These are phyloP conservation scores for Drosophila fuyamai DNA, from an alignment of 1,140 invertebrate species.

Conservation along the genomic window DNA sequence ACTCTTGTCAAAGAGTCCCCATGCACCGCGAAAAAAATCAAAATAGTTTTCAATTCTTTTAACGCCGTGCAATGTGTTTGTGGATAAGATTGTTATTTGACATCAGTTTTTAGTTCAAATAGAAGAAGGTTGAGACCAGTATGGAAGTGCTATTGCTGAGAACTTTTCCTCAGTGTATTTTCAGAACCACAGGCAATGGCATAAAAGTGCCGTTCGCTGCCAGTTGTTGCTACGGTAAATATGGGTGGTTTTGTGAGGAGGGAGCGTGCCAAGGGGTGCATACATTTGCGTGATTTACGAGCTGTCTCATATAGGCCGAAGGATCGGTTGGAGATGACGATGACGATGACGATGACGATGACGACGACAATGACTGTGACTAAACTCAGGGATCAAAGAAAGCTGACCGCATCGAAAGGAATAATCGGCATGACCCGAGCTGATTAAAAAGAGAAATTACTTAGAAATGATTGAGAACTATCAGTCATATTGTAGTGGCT, in stretches of 20 bases:
- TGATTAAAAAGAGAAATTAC: background rate
- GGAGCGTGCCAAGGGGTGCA: slow-evolving; percentile 65
- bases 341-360: slow-evolving; percentile 14
- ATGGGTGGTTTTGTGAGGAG: slow-evolving; percentile 16
- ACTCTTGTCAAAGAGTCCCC: slow-evolving; percentile 1
- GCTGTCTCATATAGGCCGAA: slow-evolving; percentile 65
- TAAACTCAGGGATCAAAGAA: slow-evolving; percentile 18
- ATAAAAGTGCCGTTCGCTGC: slow-evolving; percentile 37
- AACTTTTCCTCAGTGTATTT: slow-evolving; percentile 7
- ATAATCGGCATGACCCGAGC: slow-evolving; percentile 24
- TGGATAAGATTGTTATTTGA: too few species aligned
- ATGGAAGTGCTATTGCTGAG: too few species aligned
- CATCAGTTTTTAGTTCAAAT: too few species aligned
- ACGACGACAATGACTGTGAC: slow-evolving; percentile 24
- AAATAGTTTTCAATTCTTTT: too few species aligned
- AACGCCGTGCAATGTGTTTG: too few species aligned
- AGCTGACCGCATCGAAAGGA: slow-evolving; percentile 10
- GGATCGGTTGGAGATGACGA: slow-evolving; percentile 20
- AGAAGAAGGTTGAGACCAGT: too few species aligned
- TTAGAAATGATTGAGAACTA: background rate
- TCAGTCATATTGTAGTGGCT: background rate
- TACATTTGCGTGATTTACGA: slow-evolving; percentile 81
- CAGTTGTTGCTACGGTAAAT: slow-evolving; percentile 54
- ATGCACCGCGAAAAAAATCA: background rate
- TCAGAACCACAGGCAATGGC: slow-evolving; percentile 57